Evolutionary conservation across 2,113 vertebrate genomes (phyloP).

Genomic region (Silurus asotus): DNA sequence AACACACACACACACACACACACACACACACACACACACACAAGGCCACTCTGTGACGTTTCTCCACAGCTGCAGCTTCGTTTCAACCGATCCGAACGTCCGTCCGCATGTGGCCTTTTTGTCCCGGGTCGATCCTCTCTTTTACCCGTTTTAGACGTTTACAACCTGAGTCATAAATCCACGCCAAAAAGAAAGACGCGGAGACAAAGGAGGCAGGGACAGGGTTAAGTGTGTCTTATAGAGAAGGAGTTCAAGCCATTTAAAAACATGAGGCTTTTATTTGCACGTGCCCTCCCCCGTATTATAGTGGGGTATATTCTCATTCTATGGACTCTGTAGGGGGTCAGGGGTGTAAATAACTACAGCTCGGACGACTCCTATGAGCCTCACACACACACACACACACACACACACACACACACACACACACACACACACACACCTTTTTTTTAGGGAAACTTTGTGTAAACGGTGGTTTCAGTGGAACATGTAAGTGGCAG

Average conservation of each 20-base stretch:
- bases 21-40: slow-evolving; percentile 32
- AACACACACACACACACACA: slow-evolving; percentile 32
- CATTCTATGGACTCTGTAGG: not conserved
- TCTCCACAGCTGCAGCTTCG: slow-evolving; percentile 44
- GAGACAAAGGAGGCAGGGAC: slow-evolving; percentile 2
- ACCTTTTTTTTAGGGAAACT: slow-evolving; percentile 1
- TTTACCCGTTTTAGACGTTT: slow-evolving; percentile 38
- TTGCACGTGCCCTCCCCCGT: not conserved
- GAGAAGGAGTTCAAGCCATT: slow-evolving; percentile 48
- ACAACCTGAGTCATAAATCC: slow-evolving; percentile 37
- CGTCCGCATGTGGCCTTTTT: slow-evolving; percentile 6
- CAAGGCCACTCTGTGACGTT: slow-evolving; percentile 30
- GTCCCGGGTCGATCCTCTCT: slow-evolving; percentile 17
- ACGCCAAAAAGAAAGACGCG: slow-evolving; percentile 2
- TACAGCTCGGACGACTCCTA: slow-evolving; percentile 9
- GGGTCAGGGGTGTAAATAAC: slow-evolving; percentile 21
- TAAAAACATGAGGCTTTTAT: slow-evolving; percentile 50
- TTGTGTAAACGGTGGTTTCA: slow-evolving; percentile 33
- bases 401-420: too few species aligned
- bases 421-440: too few species aligned
- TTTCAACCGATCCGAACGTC: slow-evolving; percentile 37
- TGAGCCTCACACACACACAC: not conserved
- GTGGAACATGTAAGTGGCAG: not conserved
- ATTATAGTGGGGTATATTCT: not conserved
- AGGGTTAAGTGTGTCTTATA: slow-evolving; percentile 48